A percentile compares a stretch with the other conserved stretches of the same genome.
These are phyloP conservation scores for Seira ritae DNA, from an alignment of 2,888 invertebrate species.

Conservation along the genomic window DNA sequence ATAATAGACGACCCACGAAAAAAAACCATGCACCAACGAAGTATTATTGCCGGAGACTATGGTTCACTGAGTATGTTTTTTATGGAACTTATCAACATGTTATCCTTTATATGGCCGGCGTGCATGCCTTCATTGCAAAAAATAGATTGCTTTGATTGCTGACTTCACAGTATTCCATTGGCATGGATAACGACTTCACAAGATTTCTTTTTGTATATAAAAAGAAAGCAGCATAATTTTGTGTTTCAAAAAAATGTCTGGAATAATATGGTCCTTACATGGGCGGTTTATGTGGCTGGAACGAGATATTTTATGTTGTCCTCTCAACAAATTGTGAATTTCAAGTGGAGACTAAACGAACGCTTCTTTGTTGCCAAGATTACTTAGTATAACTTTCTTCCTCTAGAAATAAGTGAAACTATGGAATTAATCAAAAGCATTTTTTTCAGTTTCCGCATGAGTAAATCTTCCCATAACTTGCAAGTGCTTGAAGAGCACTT, in stretches of 20 bases:
- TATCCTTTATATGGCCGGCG: constrained; percentile 17
- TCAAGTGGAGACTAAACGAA: too few species aligned
- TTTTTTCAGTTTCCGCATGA: constrained; percentile 54
- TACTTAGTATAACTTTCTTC: not conserved
- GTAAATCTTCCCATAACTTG: constrained; percentile 44
- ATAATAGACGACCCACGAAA: constrained; percentile 53
- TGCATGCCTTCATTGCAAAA: constrained; percentile 48
- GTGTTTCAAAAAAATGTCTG: constrained; percentile 13
- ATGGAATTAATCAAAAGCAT: constrained; percentile 63
- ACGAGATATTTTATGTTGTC: too few species aligned
- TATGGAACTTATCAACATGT: constrained; percentile 35
- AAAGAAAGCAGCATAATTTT: not conserved
- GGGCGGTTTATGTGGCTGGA: not conserved
- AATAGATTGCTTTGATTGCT: constrained; percentile 58
- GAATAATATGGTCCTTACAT: constrained; percentile 6
- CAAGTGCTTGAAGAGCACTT: not conserved
- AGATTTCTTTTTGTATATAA: not conserved
- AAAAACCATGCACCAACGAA: constrained; percentile 23
- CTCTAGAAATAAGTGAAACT: constrained; percentile 46
- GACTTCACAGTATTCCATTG: constrained; percentile 45
- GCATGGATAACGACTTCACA: constrained; percentile 1
- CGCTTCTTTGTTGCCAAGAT: too few species aligned
- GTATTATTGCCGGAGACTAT: constrained; percentile 29
- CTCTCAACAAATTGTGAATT: too few species aligned
- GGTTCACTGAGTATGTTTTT: constrained; percentile 47